Evolutionary conservation across 2,888 invertebrate genomes (phyloP), one percentile per base, ranked within the genome.

Genomic region (Caenorhabditis sinica): DNA sequence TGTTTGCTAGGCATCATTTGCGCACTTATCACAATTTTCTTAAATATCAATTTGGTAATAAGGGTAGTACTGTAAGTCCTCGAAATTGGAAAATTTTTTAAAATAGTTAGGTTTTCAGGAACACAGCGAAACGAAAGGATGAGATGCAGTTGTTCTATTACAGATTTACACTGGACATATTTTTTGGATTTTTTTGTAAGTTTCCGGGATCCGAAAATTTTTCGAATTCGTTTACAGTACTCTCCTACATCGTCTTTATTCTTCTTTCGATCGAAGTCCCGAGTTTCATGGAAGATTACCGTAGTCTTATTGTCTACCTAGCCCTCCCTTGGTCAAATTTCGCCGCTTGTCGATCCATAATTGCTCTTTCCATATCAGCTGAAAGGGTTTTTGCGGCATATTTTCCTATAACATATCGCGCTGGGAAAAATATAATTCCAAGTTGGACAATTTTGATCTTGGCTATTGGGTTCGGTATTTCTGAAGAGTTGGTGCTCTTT

Each of bases 41-140:
- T 76, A 9, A 76, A 76, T 36, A 56, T 49, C 23, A 76, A 68
- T 60, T 60, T 76, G 60, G 49, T 76, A 0, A 8, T 68, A 5
- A 33, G 15, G 45, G 36, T 76, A 15, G 76, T 76, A n/a, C 36
- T 76, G 76, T 76, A 6, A 68, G 76, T 58, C n/a, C n/a, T n/a
- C n/a, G n/a, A n/a, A n/a, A n/a, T 45, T 43, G 1, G 40, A 51
- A 8, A 20, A 9, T 20, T 20, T 5, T 51, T 5, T 20, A 1
- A 8, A 5, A 17, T 20, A 13, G 20, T 51, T 20, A 13, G 15
- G 17, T 17, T 65, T 65, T 45, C 45, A 65, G 65, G 11, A 65
- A 65, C 17, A 65, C 45, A 30, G 25, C 65, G 28, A 45, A 30
- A 45, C 15, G 65, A 45, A 65, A 65, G 9, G 65, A 28, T 1